Evolutionary conservation across 2,888 invertebrate genomes (phyloP), one percentile per base, ranked within the genome.

Genomic region (Netelia virgata): DNA sequence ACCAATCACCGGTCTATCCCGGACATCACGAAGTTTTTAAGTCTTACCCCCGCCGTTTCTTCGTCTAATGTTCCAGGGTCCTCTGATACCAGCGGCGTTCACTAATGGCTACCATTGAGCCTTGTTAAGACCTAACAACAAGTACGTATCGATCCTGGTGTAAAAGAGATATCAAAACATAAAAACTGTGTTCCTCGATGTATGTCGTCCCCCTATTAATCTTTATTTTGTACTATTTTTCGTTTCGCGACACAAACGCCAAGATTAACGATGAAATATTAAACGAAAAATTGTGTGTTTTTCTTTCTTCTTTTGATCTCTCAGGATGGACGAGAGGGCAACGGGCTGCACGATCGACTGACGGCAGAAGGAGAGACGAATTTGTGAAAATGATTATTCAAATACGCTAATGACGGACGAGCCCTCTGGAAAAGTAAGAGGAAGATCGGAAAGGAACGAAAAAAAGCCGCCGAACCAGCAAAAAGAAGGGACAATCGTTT

Each of bases 31-130:
- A 79, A 82, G 70, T 68, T 75, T 74, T 85, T 72, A 75, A 64
- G 72, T 82, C 85, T 85, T 66, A 85, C 79, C 79, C 66, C 55
- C 66, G 74, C 53, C 47, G 70, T 73, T 72, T 86, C 72, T 73
- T 80, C 83, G 68, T 90, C 87, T 91, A 88, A 94, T 94, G 94
- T 96, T 97, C 89, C 97, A 98, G 98, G 98, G 98, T 94, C 97
- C 98, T 94, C 96, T 98, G 96, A 98, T 98, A 96, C 98, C 98
- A 95, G 98, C 98, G 95, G 98, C 98, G 95, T 98, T 98, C 96
- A 98, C 98, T 96, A 98, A 98, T 96, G 98, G 98, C 95, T 98
- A 98, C 96, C 98, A 98, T 96, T 97, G 97, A 97, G 94, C 93
- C 92, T 93, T 91, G 91, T 92, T 92, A 92, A 92, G 90, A 92